phyloP scores from a whole-genome alignment of 2,888 invertebrate species.

The Thymelicus acteon region DNA sequence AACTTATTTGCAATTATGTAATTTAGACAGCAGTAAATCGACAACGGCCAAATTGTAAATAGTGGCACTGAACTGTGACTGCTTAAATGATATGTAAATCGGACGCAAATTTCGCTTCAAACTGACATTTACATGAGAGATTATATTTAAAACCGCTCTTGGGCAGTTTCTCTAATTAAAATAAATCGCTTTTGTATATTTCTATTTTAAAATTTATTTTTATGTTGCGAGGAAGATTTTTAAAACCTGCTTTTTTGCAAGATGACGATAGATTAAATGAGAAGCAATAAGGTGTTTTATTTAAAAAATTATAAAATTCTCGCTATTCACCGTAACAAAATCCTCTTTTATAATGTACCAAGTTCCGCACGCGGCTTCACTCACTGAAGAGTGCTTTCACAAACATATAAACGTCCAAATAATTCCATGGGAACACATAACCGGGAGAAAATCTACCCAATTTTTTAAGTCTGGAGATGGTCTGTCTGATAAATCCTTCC shows the following conservation, averaged over 20 bases:
- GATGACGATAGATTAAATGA: neutral
- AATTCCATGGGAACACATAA: no score
- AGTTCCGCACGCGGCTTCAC: no score
- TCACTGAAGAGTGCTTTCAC: no score
- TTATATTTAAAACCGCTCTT: conserved; percentile 1
- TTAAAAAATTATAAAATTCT: no score
- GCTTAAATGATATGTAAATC: conserved; percentile 1
- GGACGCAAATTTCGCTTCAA: conserved; percentile 10
- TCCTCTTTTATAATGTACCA: no score
- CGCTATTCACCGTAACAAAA: no score
- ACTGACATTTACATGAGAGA: conserved; percentile 24
- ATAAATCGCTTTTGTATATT: conserved; percentile 8
- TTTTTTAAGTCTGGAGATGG: no score
- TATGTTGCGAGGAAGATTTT: neutral
- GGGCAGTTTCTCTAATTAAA: conserved; percentile 29
- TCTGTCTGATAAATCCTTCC: no score
- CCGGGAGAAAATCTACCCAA: no score
- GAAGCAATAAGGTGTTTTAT: no score
- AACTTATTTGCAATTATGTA: no score
- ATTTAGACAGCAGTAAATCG: neutral
- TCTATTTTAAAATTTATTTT: neutral
- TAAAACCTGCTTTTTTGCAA: neutral
- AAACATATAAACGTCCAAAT: no score
- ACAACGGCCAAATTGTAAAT: neutral
- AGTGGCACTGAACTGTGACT: neutral